These are phyloP conservation scores for Lateolabrax maculatus DNA, from an alignment of 2,797 vertebrate genomes.

Conservation along the genomic window DNA sequence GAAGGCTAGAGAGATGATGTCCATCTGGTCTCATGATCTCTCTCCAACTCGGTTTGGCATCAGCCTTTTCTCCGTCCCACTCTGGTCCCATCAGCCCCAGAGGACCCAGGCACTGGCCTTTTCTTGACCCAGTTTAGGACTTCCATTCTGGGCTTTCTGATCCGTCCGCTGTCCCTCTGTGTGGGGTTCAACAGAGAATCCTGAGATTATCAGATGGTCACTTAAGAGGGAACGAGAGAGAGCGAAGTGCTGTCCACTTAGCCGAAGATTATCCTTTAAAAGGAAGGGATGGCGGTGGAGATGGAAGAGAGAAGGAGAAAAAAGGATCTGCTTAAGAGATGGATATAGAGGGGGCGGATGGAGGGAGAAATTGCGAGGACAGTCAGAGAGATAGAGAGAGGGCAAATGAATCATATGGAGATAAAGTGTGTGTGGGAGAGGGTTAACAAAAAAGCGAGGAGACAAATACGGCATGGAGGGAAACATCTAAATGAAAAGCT, in stretches of 20 bases:
- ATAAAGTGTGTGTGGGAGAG: slow-evolving; percentile 81
- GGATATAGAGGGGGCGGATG: slow-evolving; percentile 61
- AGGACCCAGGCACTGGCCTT: slow-evolving; percentile 64
- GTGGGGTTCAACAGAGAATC: slow-evolving; percentile 63
- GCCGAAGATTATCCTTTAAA: slow-evolving; percentile 97
- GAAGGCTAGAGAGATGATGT: slow-evolving; percentile 56
- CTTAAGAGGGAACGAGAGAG: slow-evolving; percentile 83
- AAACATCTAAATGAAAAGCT: slow-evolving; percentile 86
- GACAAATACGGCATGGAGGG: slow-evolving; percentile 53
- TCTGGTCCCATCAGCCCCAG: slow-evolving; percentile 83
- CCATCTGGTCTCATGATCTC: slow-evolving; percentile 73
- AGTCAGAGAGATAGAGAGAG: slow-evolving; percentile 61
- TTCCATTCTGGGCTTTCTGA: slow-evolving; percentile 70
- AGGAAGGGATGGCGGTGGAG: slow-evolving; percentile 70
- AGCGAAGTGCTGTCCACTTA: slow-evolving; percentile 90
- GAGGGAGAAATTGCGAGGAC: slow-evolving; percentile 69
- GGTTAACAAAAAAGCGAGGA: slow-evolving; percentile 74
- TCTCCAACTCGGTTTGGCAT: slow-evolving; percentile 75
- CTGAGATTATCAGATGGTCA: slow-evolving; percentile 81
- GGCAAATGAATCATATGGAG: slow-evolving; percentile 74
- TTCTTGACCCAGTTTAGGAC: slow-evolving; percentile 89
- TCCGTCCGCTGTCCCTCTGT: slow-evolving; percentile 35
- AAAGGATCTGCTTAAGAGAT: slow-evolving; percentile 83
- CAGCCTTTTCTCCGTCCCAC: slow-evolving; percentile 80
- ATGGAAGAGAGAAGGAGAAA: slow-evolving; percentile 73